These are phyloP conservation scores for Melanerpes aurifrons DNA, from an alignment of 2,113 vertebrate genomes.

Conservation along the genomic window DNA sequence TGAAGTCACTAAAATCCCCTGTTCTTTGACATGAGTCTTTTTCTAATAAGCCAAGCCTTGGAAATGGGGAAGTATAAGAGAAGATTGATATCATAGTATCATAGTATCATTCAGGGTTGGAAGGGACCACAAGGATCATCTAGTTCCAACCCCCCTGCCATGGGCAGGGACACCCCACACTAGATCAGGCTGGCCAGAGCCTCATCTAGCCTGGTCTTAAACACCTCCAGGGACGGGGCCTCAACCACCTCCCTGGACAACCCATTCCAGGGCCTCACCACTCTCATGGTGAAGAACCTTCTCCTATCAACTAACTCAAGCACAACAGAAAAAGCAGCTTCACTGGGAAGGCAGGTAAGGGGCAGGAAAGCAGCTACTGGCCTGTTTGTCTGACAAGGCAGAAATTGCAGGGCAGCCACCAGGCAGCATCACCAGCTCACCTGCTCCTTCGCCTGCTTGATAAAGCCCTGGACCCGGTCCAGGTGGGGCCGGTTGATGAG, in stretches of 20 bases:
- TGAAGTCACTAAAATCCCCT: constrained; percentile 59
- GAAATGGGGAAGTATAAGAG: neutral
- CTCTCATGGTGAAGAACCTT: no score
- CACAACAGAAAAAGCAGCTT: neutral
- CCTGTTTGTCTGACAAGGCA: neutral
- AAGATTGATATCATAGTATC: neutral
- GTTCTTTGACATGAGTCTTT: constrained; percentile 39
- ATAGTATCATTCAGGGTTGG: no score
- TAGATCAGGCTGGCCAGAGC: no score
- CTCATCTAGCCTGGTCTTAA: no score
- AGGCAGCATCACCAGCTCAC: constrained; percentile 66
- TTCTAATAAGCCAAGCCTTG: constrained; percentile 31
- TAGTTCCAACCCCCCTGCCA: no score
- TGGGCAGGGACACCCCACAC: no score
- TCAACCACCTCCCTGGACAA: no score
- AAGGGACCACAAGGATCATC: no score
- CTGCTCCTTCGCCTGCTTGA: constrained; percentile 87
- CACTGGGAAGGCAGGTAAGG: neutral
- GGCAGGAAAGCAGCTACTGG: neutral
- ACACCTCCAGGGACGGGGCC: no score
- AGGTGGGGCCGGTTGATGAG: constrained; percentile 90
- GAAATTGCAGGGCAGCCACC: neutral
- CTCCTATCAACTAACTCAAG: neutral
- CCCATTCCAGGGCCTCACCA: no score
- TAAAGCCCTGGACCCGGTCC: constrained; percentile 87